phyloP scores from a whole-genome alignment of 1,140 invertebrate species.

The Drosophila ohnishii region DNA sequence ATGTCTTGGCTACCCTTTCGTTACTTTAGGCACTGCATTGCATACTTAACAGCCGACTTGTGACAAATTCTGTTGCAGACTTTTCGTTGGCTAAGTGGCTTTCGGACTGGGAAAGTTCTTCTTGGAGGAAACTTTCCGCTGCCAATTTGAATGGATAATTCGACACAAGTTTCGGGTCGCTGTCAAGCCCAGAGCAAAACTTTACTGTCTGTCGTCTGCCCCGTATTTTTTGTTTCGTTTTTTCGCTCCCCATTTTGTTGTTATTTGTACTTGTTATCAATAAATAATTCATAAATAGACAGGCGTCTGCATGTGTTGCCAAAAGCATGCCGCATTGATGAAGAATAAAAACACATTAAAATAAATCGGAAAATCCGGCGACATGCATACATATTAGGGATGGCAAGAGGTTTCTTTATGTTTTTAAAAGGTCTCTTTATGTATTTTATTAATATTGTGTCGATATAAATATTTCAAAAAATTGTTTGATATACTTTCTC shows the following conservation, averaged over 20 bases:
- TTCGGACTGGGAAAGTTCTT: slow-evolving; percentile 25
- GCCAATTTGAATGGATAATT: slow-evolving; percentile 40
- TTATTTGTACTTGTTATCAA: slow-evolving; percentile 44
- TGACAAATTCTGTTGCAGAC: slow-evolving; percentile 9
- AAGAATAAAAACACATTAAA: slow-evolving; percentile 69
- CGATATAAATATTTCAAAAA: background rate
- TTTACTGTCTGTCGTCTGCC: slow-evolving; percentile 41
- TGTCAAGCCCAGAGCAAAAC: slow-evolving; percentile 53
- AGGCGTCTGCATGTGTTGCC: slow-evolving; percentile 24
- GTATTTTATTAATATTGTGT: background rate
- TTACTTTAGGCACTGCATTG: slow-evolving; percentile 14
- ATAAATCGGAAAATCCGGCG: slow-evolving; percentile 62
- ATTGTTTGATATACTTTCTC: background rate
- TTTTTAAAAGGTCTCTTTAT: background rate
- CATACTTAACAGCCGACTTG: slow-evolving; percentile 34
- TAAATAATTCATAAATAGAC: slow-evolving; percentile 76
- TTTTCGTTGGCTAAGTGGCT: slow-evolving; percentile 36
- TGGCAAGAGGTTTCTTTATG: background rate
- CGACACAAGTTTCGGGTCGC: slow-evolving; percentile 53
- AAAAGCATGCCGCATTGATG: slow-evolving; percentile 52
- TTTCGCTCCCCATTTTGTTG: slow-evolving; percentile 2
- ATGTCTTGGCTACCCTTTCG: slow-evolving; percentile 8
- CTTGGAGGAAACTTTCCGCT: slow-evolving; percentile 20
- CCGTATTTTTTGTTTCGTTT: slow-evolving; percentile 2
- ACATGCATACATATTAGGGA: slow-evolving; percentile 21